Conservation (phyloP, 1,140 invertebrate species). For the Papilio helenus region DNA sequence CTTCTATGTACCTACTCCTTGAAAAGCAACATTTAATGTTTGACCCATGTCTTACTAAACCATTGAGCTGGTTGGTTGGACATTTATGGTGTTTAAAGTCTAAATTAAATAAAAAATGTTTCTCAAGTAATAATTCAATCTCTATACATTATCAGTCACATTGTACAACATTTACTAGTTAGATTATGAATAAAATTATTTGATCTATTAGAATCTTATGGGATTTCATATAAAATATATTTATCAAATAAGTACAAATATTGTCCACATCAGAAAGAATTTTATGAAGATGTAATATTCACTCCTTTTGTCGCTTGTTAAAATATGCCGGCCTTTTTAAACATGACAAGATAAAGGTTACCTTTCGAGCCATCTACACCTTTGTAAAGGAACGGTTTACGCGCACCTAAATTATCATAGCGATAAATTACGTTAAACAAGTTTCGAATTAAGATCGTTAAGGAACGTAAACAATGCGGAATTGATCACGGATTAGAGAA, state of each 20-base stretch:
- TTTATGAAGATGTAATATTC: not conserved
- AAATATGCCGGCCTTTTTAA: not conserved
- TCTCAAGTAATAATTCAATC: not conserved
- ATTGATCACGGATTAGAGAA: not conserved
- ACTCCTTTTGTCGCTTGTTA: not conserved
- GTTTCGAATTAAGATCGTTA: constrained; percentile 37
- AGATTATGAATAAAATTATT: too few species aligned
- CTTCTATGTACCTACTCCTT: too few species aligned
- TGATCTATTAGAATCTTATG: not conserved
- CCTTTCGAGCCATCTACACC: not conserved
- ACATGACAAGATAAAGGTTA: not conserved
- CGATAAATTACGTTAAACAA: not conserved
- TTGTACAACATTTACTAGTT: not conserved
- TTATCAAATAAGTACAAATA: not conserved
- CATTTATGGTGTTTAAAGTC: too few species aligned
- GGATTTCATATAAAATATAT: not conserved
- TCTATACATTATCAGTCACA: not conserved
- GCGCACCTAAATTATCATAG: constrained; percentile 10
- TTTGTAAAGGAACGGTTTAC: not conserved
- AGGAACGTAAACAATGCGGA: constrained; percentile 33
- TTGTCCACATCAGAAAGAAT: too few species aligned
- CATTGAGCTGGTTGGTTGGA: too few species aligned
- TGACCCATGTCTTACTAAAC: too few species aligned
- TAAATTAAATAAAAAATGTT: too few species aligned
- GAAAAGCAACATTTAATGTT: too few species aligned